These are phyloP conservation scores for Microcebus griseorufus DNA, from an alignment of 2,113 vertebrate species.

Conservation along the genomic window DNA sequence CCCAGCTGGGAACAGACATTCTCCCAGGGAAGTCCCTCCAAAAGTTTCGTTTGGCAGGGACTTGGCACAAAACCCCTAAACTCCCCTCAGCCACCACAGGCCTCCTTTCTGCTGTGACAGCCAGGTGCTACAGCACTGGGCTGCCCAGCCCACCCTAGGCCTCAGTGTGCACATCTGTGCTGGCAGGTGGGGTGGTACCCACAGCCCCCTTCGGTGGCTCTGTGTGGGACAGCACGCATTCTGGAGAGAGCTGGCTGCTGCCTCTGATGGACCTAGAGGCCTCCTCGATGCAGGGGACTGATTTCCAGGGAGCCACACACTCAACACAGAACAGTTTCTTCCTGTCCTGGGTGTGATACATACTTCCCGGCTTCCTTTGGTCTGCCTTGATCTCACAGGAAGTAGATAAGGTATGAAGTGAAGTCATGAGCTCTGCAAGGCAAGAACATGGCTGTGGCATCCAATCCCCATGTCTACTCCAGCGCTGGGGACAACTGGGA, in stretches of 20 bases:
- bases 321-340: background rate
- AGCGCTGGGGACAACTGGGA: background rate
- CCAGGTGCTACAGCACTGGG: background rate
- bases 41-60: background rate
- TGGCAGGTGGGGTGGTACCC: background rate
- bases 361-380: constrained; percentile 35
- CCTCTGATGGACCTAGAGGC: background rate
- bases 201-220: background rate
- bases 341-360: background rate
- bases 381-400: constrained; percentile 45
- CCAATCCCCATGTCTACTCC: background rate
- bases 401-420: constrained; percentile 31
- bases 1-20: background rate
- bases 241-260: background rate
- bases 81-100: background rate
- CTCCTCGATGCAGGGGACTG: background rate
- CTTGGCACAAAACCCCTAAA: background rate
- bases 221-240: background rate
- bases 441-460: background rate
- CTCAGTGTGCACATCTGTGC: background rate
- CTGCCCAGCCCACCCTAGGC: background rate
- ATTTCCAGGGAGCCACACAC: background rate
- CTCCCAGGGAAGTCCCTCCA: background rate
- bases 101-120: background rate
- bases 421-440: background rate